phyloP scores from a whole-genome alignment of 2,888 invertebrate species.

The Brachycybe producta region DNA sequence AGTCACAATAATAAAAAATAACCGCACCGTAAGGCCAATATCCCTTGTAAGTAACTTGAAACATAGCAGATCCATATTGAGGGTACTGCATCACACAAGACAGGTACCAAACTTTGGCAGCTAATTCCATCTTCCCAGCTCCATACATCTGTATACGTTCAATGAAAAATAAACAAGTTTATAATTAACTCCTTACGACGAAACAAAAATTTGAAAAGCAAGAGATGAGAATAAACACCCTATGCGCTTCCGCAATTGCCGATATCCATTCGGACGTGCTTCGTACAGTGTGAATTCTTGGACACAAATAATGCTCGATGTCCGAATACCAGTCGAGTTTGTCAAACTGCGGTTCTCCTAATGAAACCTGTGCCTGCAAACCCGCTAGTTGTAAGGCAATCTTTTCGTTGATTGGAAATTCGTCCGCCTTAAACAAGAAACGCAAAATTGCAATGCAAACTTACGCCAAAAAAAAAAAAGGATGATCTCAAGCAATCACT shows the following conservation, averaged over 20 bases:
- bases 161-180: not conserved
- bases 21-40: constrained; percentile 82
- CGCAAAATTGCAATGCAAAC: not conserved
- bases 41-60: constrained; percentile 80
- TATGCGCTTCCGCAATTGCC: constrained; percentile 34
- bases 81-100: constrained; percentile 96
- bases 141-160: constrained; percentile 48
- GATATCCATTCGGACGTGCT: constrained; percentile 33
- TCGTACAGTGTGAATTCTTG: constrained; percentile 28
- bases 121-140: constrained; percentile 76
- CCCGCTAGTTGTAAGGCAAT: constrained; percentile 88
- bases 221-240: constrained; percentile 29
- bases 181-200: not conserved
- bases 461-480: constrained; percentile 6
- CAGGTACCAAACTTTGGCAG: constrained; percentile 82
- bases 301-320: constrained; percentile 65
- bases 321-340: constrained; percentile 53
- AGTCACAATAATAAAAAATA: no score
- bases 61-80: constrained; percentile 72
- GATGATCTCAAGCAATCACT: constrained; percentile 14
- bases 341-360: constrained; percentile 55
- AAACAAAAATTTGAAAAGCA: no score
- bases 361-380: constrained; percentile 83
- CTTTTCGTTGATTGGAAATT: constrained; percentile 87
- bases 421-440: constrained; percentile 55